phyloP scores from a whole-genome alignment of 2,888 invertebrate genomes.

The Linnaemya tessellans region DNA sequence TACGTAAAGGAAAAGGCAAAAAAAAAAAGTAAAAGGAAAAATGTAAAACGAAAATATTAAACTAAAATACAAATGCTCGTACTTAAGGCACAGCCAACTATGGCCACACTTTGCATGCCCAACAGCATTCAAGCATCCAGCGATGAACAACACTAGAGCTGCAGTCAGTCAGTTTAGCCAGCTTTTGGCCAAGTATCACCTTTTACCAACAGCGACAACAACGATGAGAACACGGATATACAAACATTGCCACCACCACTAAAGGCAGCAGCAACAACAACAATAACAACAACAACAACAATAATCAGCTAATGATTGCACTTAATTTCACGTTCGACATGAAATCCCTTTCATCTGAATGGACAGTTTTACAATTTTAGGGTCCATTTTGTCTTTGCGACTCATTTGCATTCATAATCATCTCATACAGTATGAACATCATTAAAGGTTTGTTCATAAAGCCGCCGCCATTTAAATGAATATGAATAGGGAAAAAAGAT shows the following conservation, averaged over 20 bases:
- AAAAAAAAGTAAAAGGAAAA: slow-evolving; percentile 26
- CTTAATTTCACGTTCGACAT: slow-evolving; percentile 78
- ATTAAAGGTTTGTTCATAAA: slow-evolving; percentile 68
- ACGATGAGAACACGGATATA: slow-evolving; percentile 21
- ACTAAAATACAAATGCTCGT: slow-evolving; percentile 43
- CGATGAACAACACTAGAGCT: slow-evolving; percentile 29
- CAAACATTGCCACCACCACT: slow-evolving; percentile 31
- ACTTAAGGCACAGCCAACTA: slow-evolving; percentile 39
- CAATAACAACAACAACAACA: slow-evolving; percentile 52
- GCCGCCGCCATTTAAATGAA: slow-evolving; percentile 69
- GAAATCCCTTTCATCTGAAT: slow-evolving; percentile 78
- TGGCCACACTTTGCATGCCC: slow-evolving; percentile 68
- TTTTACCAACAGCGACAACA: slow-evolving; percentile 53
- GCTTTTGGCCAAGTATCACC: slow-evolving; percentile 53
- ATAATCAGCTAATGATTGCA: slow-evolving; percentile 77
- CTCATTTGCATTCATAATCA: slow-evolving; percentile 76
- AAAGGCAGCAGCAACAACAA: slow-evolving; percentile 5
- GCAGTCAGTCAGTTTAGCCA: slow-evolving; percentile 14
- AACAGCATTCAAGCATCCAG: slow-evolving; percentile 35
- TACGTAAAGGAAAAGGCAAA: neutral
- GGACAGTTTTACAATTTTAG: slow-evolving; percentile 75
- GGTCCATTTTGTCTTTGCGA: slow-evolving; percentile 71
- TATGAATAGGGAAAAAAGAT: slow-evolving; percentile 44
- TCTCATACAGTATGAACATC: slow-evolving; percentile 68
- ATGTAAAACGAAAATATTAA: slow-evolving; percentile 14